Conservation (phyloP, 2,797 vertebrate species). For the Coranthus polyacanthus region DNA sequence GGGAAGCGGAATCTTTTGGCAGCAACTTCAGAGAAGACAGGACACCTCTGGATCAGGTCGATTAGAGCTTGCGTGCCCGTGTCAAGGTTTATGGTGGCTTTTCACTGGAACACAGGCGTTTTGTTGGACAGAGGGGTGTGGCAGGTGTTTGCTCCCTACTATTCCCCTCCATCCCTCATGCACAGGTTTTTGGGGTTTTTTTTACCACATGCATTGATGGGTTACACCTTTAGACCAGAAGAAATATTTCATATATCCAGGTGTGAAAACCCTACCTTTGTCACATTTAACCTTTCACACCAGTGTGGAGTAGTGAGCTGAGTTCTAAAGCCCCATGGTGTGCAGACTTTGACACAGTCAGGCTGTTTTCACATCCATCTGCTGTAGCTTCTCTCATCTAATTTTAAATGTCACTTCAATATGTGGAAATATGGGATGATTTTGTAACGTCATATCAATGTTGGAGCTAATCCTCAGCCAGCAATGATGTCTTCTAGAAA, state of each 20-base stretch:
- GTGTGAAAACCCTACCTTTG: slow-evolving; percentile 59
- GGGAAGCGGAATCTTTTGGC: slow-evolving; percentile 43
- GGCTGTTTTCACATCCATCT: too few relatives aligned
- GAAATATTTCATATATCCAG: slow-evolving; percentile 77
- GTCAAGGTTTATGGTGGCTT: slow-evolving; percentile 69
- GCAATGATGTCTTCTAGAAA: too few relatives aligned
- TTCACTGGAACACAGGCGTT: slow-evolving; percentile 68
- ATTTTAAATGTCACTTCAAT: too few relatives aligned
- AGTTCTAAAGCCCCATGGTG: too few relatives aligned
- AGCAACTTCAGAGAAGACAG: slow-evolving; percentile 62
- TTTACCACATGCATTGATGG: too few relatives aligned
- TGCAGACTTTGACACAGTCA: too few relatives aligned
- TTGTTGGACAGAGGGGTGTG: slow-evolving; percentile 60
- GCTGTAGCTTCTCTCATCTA: too few relatives aligned
- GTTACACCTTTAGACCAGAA: slow-evolving; percentile 62
- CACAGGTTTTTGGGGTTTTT: slow-evolving; percentile 18
- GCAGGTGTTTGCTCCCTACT: slow-evolving; percentile 73
- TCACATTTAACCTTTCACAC: slow-evolving; percentile 63
- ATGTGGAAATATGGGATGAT: too few relatives aligned
- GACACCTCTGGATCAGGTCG: slow-evolving; percentile 67
- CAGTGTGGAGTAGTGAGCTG: slow-evolving; percentile 15
- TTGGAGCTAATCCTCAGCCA: too few relatives aligned
- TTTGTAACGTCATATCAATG: too few relatives aligned
- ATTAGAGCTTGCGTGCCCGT: slow-evolving; percentile 68
- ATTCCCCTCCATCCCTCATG: slow-evolving; percentile 9